Base-by-base conservation (phyloP, 1,140 invertebrate species). In the Drosophila nannoptera region DNA sequence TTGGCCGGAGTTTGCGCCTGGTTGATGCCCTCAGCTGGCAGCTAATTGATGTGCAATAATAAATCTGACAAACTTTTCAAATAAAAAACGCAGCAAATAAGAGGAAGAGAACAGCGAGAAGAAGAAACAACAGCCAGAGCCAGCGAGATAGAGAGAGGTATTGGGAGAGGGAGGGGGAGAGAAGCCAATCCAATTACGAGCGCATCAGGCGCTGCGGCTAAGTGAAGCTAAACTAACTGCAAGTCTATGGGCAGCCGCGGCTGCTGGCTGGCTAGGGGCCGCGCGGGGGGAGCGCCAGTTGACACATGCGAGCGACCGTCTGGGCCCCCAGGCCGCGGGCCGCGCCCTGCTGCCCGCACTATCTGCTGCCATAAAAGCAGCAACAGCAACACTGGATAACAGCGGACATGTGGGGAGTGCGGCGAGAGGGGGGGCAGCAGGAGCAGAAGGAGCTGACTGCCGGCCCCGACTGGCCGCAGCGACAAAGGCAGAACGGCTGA, bases 311-410 rank as follows among this genome's bases (percentile, higher is more conserved):
- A 81, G 73, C 64, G 53, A 67, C 55, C 29, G 33, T 50, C 16
- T 22, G 16, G 48, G 49, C 12, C 38, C 48, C 7, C 46, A 11
- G 31, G 36, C 55, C 55, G 14, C 55, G 14, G 36, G 54, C 54
- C 11, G 31, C 55, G n/a, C 42, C 62, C 50, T 8, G 12, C 16
- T 64, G 50, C 16, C 29, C 33, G 42, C 58, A 31, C 72, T 83
- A 83, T 83, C 78, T 78, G 80, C 66, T 76, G 80, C 73, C 77
- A 84, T 84, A 83, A 84, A 83, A 83, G 80, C 80, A 84, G 73
- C 73, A 67, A 80, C 73, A 74, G 75, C 63, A 77, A 73, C 9
- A 22, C 53, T 61, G 76, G 80, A 84, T 84, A 83, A 83, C 69
- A 75, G 68, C 67, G 75, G 12, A 11, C 9, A 31, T 48, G 12